Base-by-base conservation (phyloP, 2,888 invertebrate species). In the Branchipolynoe longqiensis region DNA sequence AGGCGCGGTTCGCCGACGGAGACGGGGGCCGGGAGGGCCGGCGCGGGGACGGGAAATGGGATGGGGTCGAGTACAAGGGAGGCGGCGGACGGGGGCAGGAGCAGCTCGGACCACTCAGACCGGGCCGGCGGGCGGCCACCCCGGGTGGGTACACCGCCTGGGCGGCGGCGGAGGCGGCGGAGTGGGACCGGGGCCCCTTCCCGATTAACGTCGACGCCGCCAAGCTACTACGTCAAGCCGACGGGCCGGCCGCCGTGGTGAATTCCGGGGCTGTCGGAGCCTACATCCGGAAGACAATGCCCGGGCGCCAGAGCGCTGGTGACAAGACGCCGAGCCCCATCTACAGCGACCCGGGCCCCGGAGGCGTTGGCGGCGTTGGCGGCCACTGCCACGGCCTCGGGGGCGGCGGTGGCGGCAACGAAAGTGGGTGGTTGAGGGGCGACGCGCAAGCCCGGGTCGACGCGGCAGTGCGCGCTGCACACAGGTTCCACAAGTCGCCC, bases 201-300 rank as follows among this genome's bases (percentile, higher is more conserved):
- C 48, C 48, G 48, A 12, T 8, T 48, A 48, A 12, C 48, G 8
- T 8, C 18, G 18, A 12, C 48, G 48, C 48, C 48, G 48, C 48
- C n/a, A n/a, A n/a, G n/a, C n/a, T n/a, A n/a, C n/a, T n/a, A n/a
- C n/a, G n/a, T n/a, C n/a, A n/a, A n/a, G n/a, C n/a, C n/a, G n/a
- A n/a, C n/a, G n/a, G n/a, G n/a, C 48, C 48, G 48, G 22, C 69
- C 36, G 38, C 36, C 33, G 69, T 69, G 12, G 69, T 25, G 0
- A 18, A 69, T 38, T 69, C 69, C 8, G 69, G 69, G 8, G 69
- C 69, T 38, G 69, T 69, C 36, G 69, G 69, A 1, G 69, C 69
- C 1, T 69, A 69, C 69, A 69, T 69, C 33, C 69, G 69, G 12
- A 33, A 69, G 69, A 6, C 69, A 4, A 33, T 69, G 6, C 22